Conservation (phyloP, 2,113 vertebrate genomes). For the Onychostoma macrolepis region DNA sequence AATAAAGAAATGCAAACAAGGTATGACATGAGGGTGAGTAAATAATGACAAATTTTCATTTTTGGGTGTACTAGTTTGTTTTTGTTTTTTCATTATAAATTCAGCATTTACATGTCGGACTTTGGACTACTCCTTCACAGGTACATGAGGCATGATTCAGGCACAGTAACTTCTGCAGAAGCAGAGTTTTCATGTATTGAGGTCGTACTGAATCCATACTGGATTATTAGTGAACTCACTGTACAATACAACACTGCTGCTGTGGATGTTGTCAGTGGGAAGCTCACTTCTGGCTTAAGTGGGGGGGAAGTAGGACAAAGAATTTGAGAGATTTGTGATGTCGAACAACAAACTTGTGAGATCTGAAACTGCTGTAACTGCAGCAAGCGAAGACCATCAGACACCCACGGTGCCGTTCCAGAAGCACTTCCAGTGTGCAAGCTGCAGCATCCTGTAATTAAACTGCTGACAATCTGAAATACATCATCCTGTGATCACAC, state of each 20-base stretch:
- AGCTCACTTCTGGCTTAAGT: not conserved
- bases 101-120: not conserved
- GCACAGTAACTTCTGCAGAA: not conserved
- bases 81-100: not conserved
- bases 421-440: conserved; percentile 6
- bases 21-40: not conserved
- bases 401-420: conserved; percentile 16
- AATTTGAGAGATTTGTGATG: not conserved
- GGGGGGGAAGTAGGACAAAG: conserved; percentile 5
- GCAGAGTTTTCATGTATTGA: not conserved
- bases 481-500: conserved; percentile 32
- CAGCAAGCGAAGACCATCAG: not conserved
- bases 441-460: conserved; percentile 38
- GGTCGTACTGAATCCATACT: not conserved
- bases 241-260: conserved; percentile 8
- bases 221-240: not conserved
- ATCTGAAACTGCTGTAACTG: not conserved
- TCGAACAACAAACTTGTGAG: conserved; percentile 22
- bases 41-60: not conserved
- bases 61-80: not conserved
- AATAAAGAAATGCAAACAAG: not conserved
- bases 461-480: conserved; percentile 32
- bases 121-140: not conserved
- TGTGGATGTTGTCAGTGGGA: not conserved
- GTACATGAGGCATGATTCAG: not conserved